phyloP scores from a whole-genome alignment of 2,797 vertebrate genomes.

The Rhynchotus rufescens region DNA sequence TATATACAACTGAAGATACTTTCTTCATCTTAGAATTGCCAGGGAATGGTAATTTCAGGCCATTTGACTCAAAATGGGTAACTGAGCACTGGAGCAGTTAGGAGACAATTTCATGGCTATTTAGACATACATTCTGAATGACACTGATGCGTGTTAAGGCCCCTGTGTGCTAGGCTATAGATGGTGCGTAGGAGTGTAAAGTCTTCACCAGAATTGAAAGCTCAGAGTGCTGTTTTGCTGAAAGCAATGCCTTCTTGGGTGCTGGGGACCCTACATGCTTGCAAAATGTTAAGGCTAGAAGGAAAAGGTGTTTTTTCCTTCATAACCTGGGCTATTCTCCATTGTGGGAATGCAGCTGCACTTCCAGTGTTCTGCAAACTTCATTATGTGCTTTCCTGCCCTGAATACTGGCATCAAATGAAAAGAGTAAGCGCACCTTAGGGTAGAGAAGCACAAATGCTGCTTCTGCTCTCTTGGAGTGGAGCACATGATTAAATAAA shows the following conservation, averaged over 20 bases:
- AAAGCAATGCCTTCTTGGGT: neutral
- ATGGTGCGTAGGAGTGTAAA: neutral
- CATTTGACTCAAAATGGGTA: neutral
- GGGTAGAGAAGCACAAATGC: neutral
- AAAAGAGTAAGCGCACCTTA: neutral
- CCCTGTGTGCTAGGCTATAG: neutral
- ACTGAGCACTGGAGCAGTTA: neutral
- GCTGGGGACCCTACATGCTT: neutral
- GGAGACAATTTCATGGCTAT: neutral
- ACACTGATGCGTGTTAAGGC: neutral
- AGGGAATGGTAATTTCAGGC: neutral
- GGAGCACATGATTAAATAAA: neutral
- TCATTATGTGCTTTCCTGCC: neutral
- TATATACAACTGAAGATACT: neutral
- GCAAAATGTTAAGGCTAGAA: neutral
- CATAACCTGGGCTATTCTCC: neutral
- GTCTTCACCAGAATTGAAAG: neutral
- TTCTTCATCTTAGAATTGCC: neutral
- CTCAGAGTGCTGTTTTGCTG: neutral
- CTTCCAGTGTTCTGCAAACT: neutral
- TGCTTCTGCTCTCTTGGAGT: slow-evolving; percentile 13
- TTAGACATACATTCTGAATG: neutral
- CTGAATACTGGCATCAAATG: neutral
- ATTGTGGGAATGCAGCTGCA: neutral
- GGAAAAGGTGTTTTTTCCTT: neutral